These are phyloP conservation scores for Parauchenoglanis punctatus DNA, from an alignment of 2,797 vertebrate species.

Conservation along the genomic window DNA sequence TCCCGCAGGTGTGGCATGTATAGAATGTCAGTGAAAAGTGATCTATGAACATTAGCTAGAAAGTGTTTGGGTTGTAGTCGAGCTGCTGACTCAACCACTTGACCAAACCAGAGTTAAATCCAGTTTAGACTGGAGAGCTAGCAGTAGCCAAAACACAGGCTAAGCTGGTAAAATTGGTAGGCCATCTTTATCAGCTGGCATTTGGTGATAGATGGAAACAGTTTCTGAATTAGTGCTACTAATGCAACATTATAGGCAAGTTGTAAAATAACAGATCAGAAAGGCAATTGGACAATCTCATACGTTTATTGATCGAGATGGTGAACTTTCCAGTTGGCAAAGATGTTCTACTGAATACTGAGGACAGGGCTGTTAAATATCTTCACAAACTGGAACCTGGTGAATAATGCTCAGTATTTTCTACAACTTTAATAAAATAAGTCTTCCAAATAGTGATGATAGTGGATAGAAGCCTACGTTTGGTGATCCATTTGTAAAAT, in stretches of 20 bases:
- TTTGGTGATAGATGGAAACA: not conserved
- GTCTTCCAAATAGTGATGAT: not conserved
- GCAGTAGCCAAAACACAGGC: not conserved
- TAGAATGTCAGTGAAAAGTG: not conserved
- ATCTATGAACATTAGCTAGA: not conserved
- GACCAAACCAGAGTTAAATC: not conserved
- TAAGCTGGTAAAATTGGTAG: not conserved
- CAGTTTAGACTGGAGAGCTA: not conserved
- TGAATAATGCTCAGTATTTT: not conserved
- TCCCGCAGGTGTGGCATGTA: constrained; percentile 16
- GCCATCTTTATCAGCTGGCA: not conserved
- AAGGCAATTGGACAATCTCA: not conserved
- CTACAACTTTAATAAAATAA: not conserved
- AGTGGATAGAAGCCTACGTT: not conserved
- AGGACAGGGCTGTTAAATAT: not conserved
- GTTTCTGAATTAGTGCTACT: not conserved
- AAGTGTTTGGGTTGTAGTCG: not conserved
- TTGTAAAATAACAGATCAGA: too few species aligned
- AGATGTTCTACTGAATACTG: too few species aligned
- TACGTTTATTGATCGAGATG: not conserved
- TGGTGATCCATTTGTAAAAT: not conserved
- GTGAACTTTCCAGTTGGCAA: not conserved
- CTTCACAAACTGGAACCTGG: not conserved
- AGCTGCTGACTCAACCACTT: not conserved
- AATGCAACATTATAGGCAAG: not conserved